Evolutionary conservation across 92 coral and sea anemone genomes (phyloP), one percentile per base, ranked within the genome.

Genomic region (Epizoanthus ramosus): DNA sequence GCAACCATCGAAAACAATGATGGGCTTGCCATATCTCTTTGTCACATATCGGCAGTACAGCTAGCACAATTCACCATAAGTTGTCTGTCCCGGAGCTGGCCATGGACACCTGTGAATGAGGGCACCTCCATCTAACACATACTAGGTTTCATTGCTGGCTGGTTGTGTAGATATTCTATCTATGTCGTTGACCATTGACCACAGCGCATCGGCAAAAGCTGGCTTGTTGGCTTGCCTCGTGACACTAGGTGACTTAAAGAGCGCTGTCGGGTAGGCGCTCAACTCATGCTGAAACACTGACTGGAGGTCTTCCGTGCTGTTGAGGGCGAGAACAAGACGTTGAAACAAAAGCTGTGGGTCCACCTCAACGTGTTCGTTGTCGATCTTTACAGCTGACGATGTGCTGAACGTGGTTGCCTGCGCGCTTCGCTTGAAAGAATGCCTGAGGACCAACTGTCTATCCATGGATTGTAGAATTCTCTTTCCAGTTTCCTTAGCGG

Each of bases 311-410:
- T 45, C 80, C 3, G 86, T 52, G 43, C 15, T 73, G 50, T 17
- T 84, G 50, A 60, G 70, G 2, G 85, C 79, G 18, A 88, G 64
- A 7, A 83, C 59, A 24, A 79, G 85, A 57, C 85, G 45, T 65
- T 88, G 85, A 52, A 84, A 84, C 53, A 69, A 68, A 17, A 70
- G 87, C 71, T 83, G 85, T 18, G 87, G 92, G 25, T 80, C 86
- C 1, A 84, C 45, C 63, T 84, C 83, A 18, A 84, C 92, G 0
- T 37, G 17, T 15, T 88, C 76, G 9, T 69, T 75, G 28, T 79
- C 28, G 22, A 57, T 8, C 8, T 52, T 84, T 47, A 68, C 28
- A 6, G 73, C 8, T 16, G 17, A 19, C 0, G n/a, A 1, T 33
- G 73, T 6, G n/a, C 18, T 8, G 3, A 68, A 2, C n/a, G 73